A percentile compares a stretch with the other conserved stretches of the same genome.
Conservation (phyloP, 2,888 invertebrate genomes). For the Lutraria lutraria region DNA sequence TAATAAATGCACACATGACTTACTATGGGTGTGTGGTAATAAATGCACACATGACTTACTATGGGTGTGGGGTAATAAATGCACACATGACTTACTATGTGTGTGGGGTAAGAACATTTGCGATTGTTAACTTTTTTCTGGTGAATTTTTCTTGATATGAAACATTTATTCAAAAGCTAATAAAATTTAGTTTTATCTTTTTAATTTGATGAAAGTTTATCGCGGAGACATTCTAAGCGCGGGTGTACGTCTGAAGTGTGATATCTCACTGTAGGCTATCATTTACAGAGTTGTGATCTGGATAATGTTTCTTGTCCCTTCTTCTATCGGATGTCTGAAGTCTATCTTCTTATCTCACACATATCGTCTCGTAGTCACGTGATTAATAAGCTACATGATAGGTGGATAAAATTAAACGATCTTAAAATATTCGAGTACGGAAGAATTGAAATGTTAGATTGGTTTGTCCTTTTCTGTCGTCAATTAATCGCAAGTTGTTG, state of each 20-base stretch:
- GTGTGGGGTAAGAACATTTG: not conserved
- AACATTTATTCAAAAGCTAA: not conserved
- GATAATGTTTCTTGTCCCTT: not conserved
- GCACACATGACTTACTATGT: too few species aligned
- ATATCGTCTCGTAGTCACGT: too few species aligned
- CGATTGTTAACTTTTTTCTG: not conserved
- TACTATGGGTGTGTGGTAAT: not conserved
- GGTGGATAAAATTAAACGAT: too few species aligned
- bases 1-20: not conserved
- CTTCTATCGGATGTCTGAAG: too few species aligned
- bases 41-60: constrained; percentile 1
- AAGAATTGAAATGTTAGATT: too few species aligned
- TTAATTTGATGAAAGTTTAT: not conserved
- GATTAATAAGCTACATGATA: too few species aligned
- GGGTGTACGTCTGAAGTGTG: not conserved
- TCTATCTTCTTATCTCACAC: too few species aligned
- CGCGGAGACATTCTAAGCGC: not conserved
- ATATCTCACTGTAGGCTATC: not conserved
- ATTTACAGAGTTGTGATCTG: not conserved
- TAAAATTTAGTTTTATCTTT: not conserved
- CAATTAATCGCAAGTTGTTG: too few species aligned
- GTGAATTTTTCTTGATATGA: not conserved
- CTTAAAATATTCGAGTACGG: too few species aligned
- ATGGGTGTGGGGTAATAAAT: too few species aligned
- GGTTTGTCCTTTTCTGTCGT: too few species aligned